Percentiles rank a stretch among this genome's conserved stretches.
Evolutionary conservation across 2,797 vertebrate genomes (phyloP).

Genomic region (Cichlasoma orientale): DNA sequence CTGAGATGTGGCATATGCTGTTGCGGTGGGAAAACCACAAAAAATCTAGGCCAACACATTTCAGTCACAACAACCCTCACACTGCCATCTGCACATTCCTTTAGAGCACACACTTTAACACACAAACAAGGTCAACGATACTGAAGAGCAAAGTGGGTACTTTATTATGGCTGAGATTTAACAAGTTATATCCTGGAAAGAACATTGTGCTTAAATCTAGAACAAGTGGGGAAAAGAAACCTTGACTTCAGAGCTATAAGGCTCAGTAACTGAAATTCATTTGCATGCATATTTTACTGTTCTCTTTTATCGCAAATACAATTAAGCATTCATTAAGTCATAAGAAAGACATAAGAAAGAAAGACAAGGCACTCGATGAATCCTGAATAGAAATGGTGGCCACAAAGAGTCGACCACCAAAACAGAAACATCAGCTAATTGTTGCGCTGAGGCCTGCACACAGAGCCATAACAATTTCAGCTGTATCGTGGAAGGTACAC

Average conservation of each 20-base stretch:
- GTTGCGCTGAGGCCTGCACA: neutral
- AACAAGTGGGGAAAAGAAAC: slow-evolving; percentile 11
- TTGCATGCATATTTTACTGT: slow-evolving; percentile 37
- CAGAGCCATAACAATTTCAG: neutral
- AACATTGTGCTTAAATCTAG: slow-evolving; percentile 6
- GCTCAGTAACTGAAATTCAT: slow-evolving; percentile 5
- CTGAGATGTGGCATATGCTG: slow-evolving; percentile 3
- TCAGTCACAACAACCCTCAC: slow-evolving; percentile 41
- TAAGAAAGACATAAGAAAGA: neutral
- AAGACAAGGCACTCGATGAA: too few species aligned
- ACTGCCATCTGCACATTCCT: slow-evolving; percentile 53
- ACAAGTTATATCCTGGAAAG: slow-evolving; percentile 6
- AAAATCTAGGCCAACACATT: slow-evolving; percentile 65
- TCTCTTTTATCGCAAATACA: slow-evolving; percentile 14
- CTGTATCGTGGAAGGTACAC: neutral
- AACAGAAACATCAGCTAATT: neutral
- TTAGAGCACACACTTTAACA: slow-evolving; percentile 37
- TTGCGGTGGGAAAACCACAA: slow-evolving; percentile 2
- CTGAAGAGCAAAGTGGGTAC: slow-evolving; percentile 13
- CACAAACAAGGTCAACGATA: slow-evolving; percentile 15
- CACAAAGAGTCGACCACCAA: neutral
- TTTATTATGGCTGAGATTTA: slow-evolving; percentile 7
- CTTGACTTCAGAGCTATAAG: neutral
- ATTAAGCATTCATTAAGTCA: slow-evolving; percentile 43
- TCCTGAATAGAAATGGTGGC: neutral